Evolutionary conservation across 1,140 invertebrate species (phyloP), one percentile per base, ranked within the genome.

Genomic region (Sitophilus oryzae): DNA sequence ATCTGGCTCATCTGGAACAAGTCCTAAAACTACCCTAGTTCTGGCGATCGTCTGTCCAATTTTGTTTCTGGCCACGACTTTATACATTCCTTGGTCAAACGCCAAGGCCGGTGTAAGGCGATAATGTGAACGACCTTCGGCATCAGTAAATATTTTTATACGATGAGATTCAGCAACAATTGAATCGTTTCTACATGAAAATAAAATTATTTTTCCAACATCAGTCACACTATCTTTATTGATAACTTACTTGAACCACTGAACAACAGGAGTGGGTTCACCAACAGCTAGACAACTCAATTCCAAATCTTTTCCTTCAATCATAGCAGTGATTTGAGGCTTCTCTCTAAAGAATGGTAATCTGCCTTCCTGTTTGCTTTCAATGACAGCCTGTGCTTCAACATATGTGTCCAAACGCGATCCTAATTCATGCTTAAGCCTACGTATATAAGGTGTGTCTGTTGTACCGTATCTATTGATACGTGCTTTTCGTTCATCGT

Each of bases 1-100:
- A 65, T 94, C 91, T 0, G 93, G 92, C 14, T 88, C 79, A 60
- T 84, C 83, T 0, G 94, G 91, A 8, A 82, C 78, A 44, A 60
- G 81, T 79, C 9, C 86, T 83, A 61, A 81, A 0, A 90, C 81
- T n/a, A 91, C 75, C 48, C 88, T 80, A 2, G 85, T 82, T 52
- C 86, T 75, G 0, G 84, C 79, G 0, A 86, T 79, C 0, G 85
- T 89, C 63, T 90, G 87, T 9, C 87, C 87, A 16, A 88, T 77
- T 58, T 85, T 84, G 65, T 96, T 96, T 16, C 93, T 74, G 0
- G 94, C 95, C 1, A 96, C 91, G 9, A 93, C 93, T 71, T 96
- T 98, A 71, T 98, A 99, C 59, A 93, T 85, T 0, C 96, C 96
- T 34, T 87, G 79, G 71, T 95, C 92, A 59, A 88, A 84, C 57